Conservation (phyloP, 2,888 invertebrate species). For the Oscheius onirici region DNA sequence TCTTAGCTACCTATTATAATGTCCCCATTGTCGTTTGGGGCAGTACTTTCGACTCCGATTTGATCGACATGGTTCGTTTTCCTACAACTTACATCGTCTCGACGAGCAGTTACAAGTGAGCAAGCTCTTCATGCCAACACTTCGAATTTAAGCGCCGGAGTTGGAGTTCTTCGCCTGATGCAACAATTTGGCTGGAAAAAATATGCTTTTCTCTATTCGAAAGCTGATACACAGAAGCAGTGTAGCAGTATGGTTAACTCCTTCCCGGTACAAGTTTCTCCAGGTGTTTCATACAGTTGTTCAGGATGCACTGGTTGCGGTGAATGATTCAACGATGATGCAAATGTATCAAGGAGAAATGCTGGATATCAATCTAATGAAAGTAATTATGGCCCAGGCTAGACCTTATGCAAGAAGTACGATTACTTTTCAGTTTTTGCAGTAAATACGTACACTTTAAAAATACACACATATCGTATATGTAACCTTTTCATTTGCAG, state of each 20-base stretch:
- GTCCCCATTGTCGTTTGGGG: slow-evolving; percentile 16
- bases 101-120: neutral
- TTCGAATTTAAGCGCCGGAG: neutral
- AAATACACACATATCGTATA: neutral
- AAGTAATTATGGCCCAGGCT: neutral
- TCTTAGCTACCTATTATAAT: slow-evolving; percentile 1
- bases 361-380: neutral
- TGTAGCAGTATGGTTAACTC: slow-evolving; percentile 6
- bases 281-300: neutral
- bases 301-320: slow-evolving; percentile 1
- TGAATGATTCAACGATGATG: neutral
- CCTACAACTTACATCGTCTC: slow-evolving; percentile 2
- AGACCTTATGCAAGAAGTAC: slow-evolving; percentile 16
- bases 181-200: slow-evolving; percentile 3
- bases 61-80: slow-evolving; percentile 2
- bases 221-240: neutral
- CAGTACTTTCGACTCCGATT: slow-evolving; percentile 4
- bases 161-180: neutral
- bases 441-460: too few species aligned
- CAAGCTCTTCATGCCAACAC: neutral
- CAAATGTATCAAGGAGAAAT: slow-evolving; percentile 11
- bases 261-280: slow-evolving; percentile 5
- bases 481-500: too few species aligned
- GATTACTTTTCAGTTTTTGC: too few species aligned
- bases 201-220: slow-evolving; percentile 22